phyloP scores from a whole-genome alignment of 2,113 vertebrate genomes.

The Cynoglossus semilaevis region DNA sequence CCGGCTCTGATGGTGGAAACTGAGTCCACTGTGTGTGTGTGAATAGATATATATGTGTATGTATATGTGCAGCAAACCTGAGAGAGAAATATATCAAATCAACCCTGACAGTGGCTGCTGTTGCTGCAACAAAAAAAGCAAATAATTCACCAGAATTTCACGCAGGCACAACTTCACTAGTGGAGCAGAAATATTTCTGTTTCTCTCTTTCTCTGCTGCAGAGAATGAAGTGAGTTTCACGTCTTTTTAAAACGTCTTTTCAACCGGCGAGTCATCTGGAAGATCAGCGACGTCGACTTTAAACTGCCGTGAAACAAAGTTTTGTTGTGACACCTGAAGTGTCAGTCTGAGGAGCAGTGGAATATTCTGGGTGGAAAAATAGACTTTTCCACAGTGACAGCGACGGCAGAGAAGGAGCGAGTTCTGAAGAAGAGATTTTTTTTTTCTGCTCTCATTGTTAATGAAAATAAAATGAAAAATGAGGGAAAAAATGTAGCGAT shows the following conservation, averaged over 20 bases:
- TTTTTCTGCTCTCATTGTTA: slow-evolving; percentile 3
- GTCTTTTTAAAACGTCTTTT: neutral
- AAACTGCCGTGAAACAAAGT: neutral
- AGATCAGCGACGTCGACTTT: neutral
- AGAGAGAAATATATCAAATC: slow-evolving; percentile 32
- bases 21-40: slow-evolving; percentile 17
- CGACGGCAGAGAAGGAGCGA: slow-evolving; percentile 25
- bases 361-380: slow-evolving; percentile 25
- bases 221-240: neutral
- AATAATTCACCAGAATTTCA: slow-evolving; percentile 2
- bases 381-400: slow-evolving; percentile 8
- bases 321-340: slow-evolving; percentile 15
- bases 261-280: neutral
- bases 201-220: neutral
- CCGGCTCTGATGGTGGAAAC: slow-evolving; percentile 24
- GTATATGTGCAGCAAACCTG: slow-evolving; percentile 2
- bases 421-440: slow-evolving; percentile 30
- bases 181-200: neutral
- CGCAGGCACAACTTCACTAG: neutral
- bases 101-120: neutral
- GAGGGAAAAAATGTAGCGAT: slow-evolving; percentile 31
- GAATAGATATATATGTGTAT: slow-evolving; percentile 23
- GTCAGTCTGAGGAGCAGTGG: slow-evolving; percentile 16
- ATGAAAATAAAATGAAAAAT: slow-evolving; percentile 33
- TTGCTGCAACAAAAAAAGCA: slow-evolving; percentile 4